phyloP scores from a whole-genome alignment of 2,888 invertebrate species.

The Zygothrica quintamaculata region DNA sequence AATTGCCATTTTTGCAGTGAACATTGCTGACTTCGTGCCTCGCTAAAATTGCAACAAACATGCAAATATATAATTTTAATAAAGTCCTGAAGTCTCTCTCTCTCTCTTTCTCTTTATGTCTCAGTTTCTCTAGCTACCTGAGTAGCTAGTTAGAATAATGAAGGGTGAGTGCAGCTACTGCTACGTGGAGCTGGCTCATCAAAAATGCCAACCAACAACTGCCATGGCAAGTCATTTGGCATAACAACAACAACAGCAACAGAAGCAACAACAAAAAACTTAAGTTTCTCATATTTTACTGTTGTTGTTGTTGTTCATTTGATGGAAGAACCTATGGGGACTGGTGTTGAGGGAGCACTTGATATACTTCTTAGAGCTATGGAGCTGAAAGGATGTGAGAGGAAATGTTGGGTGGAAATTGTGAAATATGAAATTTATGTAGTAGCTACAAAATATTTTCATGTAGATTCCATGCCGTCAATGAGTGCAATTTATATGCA shows the following conservation, averaged over 20 bases:
- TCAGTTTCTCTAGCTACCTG: constrained; percentile 17
- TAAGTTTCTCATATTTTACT: constrained; percentile 22
- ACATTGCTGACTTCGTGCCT: constrained; percentile 50
- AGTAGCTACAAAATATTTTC: constrained; percentile 64
- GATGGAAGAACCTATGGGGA: not conserved
- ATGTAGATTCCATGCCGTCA: constrained; percentile 67
- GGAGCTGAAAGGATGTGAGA: constrained; percentile 1
- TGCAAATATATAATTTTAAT: constrained; percentile 79
- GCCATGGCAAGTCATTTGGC: constrained; percentile 67
- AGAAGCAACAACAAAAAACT: constrained; percentile 34
- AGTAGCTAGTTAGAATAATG: constrained; percentile 13
- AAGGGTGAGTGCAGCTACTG: not conserved
- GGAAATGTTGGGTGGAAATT: constrained; percentile 47
- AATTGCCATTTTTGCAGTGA: constrained; percentile 50
- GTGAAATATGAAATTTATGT: constrained; percentile 67
- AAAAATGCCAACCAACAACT: constrained; percentile 71
- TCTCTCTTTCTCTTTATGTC: constrained; percentile 19
- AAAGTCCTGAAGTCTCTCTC: constrained; percentile 52
- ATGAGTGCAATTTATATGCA: constrained; percentile 80
- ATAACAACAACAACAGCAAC: constrained; percentile 32
- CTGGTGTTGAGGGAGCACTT: constrained; percentile 13
- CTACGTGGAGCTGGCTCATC: constrained; percentile 65
- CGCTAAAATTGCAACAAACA: constrained; percentile 76
- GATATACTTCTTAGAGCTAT: constrained; percentile 29
- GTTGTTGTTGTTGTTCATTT: constrained; percentile 44